Evolutionary conservation across 2,797 vertebrate species (phyloP), one percentile per base, ranked within the genome.

Genomic region (Eurystomus glaucurus): DNA sequence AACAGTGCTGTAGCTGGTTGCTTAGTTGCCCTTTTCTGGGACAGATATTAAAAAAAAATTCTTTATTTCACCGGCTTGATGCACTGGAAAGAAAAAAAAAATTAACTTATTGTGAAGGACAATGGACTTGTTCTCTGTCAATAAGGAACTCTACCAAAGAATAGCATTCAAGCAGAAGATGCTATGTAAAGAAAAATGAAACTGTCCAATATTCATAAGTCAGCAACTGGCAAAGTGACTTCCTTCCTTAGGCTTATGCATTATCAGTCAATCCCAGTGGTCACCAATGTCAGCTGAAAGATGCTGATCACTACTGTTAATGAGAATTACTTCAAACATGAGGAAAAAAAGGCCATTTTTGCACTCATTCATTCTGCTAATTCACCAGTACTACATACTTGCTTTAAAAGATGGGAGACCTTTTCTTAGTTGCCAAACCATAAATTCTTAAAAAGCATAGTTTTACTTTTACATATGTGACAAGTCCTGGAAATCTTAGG

Each of bases 161-260:
- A 12, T 43, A 43, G 41, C 16, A 43, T 43, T 43, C 70, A 60
- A 75, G 48, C 23, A 69, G 60, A 80, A 92, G 39, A 43, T 46
- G 33, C 7, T 75, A 35, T 16, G 8, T 55, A 69, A 79, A 84
- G 82, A 88, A 88, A 91, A 82, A 5, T 41, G 54, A 95, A 4
- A 55, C 62, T 72, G 20, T 57, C 48, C 45, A 29, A 71, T 69
- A 70, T 28, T 82, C 20, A 55, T 9, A 78, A 88, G 26, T 88
- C 91, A 91, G 85, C 69, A 79, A 13, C 17, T 19, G 12, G 9
- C 46, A 78, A 96, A 92, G 50, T 92, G 69, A 84, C 74, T 92
- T 94, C 89, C 41, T 18, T 87, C 31, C 64, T 79, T 21, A 51
- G 48, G 9, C 0, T 2, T 26, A 64, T 31, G 15, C 26, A 18